Conservation (phyloP, 2,797 vertebrate species). For the Phrynocephalus forsythii region DNA sequence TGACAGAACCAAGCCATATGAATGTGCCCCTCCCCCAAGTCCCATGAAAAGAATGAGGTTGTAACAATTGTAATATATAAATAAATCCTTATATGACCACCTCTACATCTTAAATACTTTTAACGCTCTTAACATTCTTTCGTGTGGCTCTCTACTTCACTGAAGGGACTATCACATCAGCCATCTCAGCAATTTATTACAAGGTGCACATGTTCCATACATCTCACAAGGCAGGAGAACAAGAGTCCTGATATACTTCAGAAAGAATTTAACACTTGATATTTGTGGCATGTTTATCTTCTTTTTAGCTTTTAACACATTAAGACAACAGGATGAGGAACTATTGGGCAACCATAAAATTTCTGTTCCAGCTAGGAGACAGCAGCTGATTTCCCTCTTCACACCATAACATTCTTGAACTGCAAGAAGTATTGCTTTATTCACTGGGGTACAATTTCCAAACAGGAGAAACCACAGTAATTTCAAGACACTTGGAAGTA, state of each 20-base stretch:
- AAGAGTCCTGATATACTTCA: constrained; percentile 12
- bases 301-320: constrained; percentile 19
- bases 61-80: not conserved
- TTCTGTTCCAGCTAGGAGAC: constrained; percentile 9
- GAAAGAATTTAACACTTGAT: constrained; percentile 24
- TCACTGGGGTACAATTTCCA: not conserved
- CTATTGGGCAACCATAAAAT: not conserved
- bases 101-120: not conserved
- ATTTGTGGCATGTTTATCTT: constrained; percentile 14
- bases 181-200: not conserved
- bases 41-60: not conserved
- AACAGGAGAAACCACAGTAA: constrained; percentile 17
- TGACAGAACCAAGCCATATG: not conserved
- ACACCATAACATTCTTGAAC: not conserved
- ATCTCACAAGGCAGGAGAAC: not conserved
- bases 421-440: not conserved
- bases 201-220: not conserved
- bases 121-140: not conserved
- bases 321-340: constrained; percentile 25
- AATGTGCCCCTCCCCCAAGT: too few relatives aligned
- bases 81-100: not conserved
- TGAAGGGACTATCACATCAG: not conserved
- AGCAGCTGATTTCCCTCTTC: not conserved
- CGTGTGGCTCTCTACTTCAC: not conserved
- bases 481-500: constrained; percentile 2